Percentiles rank a stretch among this genome's conserved stretches.
Evolutionary conservation across 2,113 vertebrate species (phyloP).

Genomic region (Ranitomeya variabilis): DNA sequence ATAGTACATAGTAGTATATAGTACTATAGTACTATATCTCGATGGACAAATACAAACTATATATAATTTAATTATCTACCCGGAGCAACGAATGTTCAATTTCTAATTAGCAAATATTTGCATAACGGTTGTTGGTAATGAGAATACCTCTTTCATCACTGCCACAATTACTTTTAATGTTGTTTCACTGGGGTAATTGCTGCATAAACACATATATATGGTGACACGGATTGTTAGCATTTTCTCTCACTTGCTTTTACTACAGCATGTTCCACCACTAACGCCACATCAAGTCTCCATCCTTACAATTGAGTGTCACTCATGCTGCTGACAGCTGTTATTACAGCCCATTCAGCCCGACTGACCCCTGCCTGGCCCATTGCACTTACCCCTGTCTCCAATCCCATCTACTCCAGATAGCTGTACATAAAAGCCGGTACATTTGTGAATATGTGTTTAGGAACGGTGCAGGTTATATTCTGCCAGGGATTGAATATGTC

Average conservation of each 20-base stretch:
- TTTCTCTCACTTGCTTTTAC: background rate
- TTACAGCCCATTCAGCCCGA: background rate
- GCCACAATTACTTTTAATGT: slow-evolving; percentile 12
- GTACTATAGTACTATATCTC: background rate
- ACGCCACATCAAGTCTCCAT: background rate
- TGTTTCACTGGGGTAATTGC: slow-evolving; percentile 16
- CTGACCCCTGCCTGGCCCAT: background rate
- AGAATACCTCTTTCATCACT: slow-evolving; percentile 2
- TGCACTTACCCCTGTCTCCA: background rate
- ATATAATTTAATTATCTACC: background rate
- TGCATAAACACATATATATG: slow-evolving; percentile 26
- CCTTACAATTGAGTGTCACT: background rate
- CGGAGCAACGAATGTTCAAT: background rate
- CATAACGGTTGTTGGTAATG: slow-evolving; percentile 24
- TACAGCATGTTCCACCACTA: background rate
- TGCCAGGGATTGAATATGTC: background rate
- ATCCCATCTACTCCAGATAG: background rate
- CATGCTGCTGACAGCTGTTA: background rate
- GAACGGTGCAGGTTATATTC: background rate
- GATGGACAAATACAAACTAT: slow-evolving; percentile 10
- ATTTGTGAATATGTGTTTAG: background rate
- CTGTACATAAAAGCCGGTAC: background rate
- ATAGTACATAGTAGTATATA: background rate
- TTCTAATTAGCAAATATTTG: slow-evolving; percentile 20
- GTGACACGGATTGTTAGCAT: background rate